Base-by-base conservation (phyloP, 2,888 invertebrate species). In the Mayetiola destructor region DNA sequence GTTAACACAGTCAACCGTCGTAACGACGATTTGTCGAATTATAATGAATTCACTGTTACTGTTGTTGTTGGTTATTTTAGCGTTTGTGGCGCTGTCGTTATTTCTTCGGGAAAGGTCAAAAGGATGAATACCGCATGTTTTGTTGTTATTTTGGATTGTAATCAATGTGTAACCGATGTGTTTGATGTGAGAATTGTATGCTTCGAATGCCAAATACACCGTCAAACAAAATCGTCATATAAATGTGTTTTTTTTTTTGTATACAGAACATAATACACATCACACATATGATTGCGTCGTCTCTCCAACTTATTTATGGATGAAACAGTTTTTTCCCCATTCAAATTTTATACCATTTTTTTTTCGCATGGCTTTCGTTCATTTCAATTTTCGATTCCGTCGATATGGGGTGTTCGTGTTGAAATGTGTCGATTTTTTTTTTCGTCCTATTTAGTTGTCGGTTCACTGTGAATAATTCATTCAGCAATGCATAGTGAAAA, bases 41-140 rank as follows among this genome's bases (percentile, higher is more conserved):
- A n/a, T n/a, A n/a, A n/a, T n/a, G n/a, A n/a, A n/a, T n/a, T n/a
- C n/a, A n/a, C n/a, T n/a, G n/a, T n/a, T n/a, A n/a, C n/a, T n/a
- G n/a, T n/a, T n/a, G n/a, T n/a, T n/a, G n/a, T n/a, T n/a, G n/a
- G n/a, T n/a, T 14, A 2, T 27, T n/a, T 48, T 48, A 9, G 16
- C 42, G 3, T 27, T 16, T 18, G 39, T 14, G 18, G 16, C 18
- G n/a, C 27, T 27, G 27, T 10, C 16, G 14, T 48, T 27, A n/a
- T 23, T 27, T 27, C 16, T 48, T 27, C 42, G 48, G 27, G 27
- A 48, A 48, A 48, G 48, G 48, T 48, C 48, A 27, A 48, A 48
- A 48, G 48, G 48, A 48, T 48, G 27, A 48, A 48, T 48, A 48
- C 48, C 48, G 27, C 48, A 48, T 48, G 48, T 48, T 48, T 48